Conservation (phyloP, 2,888 invertebrate species). For the Alentia gelatinosa region DNA sequence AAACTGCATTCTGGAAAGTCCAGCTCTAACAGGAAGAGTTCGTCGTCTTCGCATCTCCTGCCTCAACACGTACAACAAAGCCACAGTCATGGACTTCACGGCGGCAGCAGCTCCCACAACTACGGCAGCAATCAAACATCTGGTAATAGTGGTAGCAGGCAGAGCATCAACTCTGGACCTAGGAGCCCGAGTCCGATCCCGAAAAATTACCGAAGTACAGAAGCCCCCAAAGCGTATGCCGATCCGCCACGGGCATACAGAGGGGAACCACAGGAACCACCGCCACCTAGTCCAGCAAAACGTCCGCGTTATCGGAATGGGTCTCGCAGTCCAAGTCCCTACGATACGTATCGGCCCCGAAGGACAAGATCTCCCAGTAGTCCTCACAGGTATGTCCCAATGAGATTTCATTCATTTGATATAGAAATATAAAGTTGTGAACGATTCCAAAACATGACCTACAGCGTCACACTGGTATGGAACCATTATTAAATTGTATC, state of each 20-base stretch:
- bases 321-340: constrained; percentile 54
- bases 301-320: constrained; percentile 29
- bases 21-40: background rate
- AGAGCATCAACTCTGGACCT: background rate
- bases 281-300: constrained; percentile 55
- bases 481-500: no score
- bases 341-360: background rate
- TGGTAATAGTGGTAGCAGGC: background rate
- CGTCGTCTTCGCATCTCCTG: background rate
- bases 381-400: constrained; percentile 1
- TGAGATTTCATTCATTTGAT: no score
- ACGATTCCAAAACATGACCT: no score
- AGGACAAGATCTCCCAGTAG: constrained; percentile 13
- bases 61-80: background rate
- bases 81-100: background rate
- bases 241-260: constrained; percentile 53
- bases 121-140: background rate
- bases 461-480: no score
- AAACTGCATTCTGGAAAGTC: background rate
- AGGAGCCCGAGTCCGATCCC: background rate
- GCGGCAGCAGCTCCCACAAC: background rate
- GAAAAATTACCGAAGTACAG: background rate
- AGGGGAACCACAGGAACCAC: background rate
- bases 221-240: no score
- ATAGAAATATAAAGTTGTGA: no score